These are phyloP conservation scores for Karalla daura DNA, from an alignment of 2,797 vertebrate species.

Conservation along the genomic window DNA sequence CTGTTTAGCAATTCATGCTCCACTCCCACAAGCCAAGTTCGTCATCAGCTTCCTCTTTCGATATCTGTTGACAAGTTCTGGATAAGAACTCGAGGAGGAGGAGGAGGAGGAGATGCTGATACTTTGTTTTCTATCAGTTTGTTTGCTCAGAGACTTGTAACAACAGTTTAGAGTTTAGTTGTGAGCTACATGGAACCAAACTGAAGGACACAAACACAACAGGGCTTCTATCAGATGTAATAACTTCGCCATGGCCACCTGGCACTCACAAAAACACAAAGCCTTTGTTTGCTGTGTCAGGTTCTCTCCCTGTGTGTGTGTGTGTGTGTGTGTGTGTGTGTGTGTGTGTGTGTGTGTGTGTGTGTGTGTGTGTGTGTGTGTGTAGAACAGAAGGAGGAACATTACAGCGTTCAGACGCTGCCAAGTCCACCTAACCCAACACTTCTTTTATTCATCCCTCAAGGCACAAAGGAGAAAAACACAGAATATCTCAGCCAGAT, in stretches of 20 bases:
- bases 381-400: not conserved
- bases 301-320: not conserved
- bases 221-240: conserved; percentile 5
- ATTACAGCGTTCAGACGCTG: conserved; percentile 1
- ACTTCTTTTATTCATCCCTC: conserved; percentile 40
- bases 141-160: conserved; percentile 9
- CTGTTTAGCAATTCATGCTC: no score
- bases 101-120: no score
- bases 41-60: no score
- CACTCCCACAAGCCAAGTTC: no score
- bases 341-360: not conserved
- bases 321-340: not conserved
- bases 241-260: conserved; percentile 6
- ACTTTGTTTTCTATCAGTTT: not conserved
- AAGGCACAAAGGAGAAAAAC: conserved; percentile 38
- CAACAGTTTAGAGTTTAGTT: not conserved
- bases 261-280: conserved; percentile 17
- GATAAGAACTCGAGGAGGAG: no score
- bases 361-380: not conserved
- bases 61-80: no score
- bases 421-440: conserved; percentile 35
- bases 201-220: conserved; percentile 10
- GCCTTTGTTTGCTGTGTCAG: conserved; percentile 36
- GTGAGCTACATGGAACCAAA: not conserved
- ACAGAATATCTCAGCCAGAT: conserved; percentile 61